These are phyloP conservation scores for Rissa tridactyla DNA, from an alignment of 2,113 vertebrate genomes.

Conservation along the genomic window DNA sequence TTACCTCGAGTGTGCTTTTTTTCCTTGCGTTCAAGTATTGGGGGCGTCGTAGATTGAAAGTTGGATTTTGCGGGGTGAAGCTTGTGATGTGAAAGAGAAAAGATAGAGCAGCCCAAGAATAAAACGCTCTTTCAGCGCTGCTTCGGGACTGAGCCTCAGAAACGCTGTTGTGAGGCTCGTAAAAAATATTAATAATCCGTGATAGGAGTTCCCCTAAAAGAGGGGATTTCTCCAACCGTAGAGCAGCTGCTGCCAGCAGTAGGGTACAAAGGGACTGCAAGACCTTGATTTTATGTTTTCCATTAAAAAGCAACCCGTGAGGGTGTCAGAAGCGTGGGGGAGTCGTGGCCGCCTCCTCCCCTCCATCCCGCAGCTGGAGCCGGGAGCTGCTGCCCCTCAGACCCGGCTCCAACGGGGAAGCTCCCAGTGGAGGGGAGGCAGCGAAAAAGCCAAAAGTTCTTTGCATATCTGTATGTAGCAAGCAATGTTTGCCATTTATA, in stretches of 20 bases:
- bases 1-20: neutral
- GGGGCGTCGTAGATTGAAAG: neutral
- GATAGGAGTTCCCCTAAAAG: neutral
- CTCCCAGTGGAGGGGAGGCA: neutral
- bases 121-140: neutral
- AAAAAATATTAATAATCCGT: neutral
- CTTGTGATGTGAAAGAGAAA: neutral
- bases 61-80: neutral
- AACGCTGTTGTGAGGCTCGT: neutral
- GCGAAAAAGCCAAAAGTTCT: neutral
- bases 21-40: neutral
- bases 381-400: neutral
- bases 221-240: neutral
- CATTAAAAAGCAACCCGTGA: neutral
- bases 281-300: neutral
- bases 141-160: neutral
- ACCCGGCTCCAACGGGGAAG: neutral
- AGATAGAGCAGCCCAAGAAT: neutral
- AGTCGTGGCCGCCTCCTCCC: neutral
- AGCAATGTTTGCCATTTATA: neutral
- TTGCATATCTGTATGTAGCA: neutral
- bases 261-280: neutral
- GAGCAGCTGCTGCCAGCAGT: fast-evolving
- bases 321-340: fast-evolving
- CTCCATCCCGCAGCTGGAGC: neutral